phyloP scores from a whole-genome alignment of 2,797 vertebrate species.

The Paratrypauchen microcephalus region DNA sequence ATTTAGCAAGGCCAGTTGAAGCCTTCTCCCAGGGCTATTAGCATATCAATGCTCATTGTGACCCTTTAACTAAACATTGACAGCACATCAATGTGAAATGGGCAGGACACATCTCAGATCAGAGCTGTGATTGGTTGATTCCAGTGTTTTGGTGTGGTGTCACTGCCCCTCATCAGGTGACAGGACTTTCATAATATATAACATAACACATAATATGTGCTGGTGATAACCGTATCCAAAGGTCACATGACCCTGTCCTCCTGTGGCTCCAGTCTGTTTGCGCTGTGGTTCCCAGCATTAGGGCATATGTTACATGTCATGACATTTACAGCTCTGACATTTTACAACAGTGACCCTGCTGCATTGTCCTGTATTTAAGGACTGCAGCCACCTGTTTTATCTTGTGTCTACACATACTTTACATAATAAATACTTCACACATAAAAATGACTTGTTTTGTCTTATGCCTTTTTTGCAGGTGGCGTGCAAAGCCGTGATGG shows the following conservation, averaged over 20 bases:
- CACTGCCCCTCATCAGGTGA: constrained; percentile 20
- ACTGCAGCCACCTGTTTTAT: not conserved
- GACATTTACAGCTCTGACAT: constrained; percentile 19
- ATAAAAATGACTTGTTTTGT: not conserved
- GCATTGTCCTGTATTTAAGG: constrained; percentile 12
- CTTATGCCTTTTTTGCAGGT: constrained; percentile 72
- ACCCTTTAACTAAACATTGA: constrained; percentile 22
- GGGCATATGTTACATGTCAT: constrained; percentile 15
- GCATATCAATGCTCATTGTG: constrained; percentile 63
- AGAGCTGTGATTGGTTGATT: constrained; percentile 52
- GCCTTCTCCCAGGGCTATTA: constrained; percentile 63
- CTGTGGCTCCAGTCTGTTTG: constrained; percentile 18
- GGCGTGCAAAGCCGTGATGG: constrained; percentile 94
- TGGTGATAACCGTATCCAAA: not conserved
- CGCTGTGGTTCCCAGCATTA: constrained; percentile 22
- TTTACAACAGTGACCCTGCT: constrained; percentile 11
- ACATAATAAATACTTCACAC: not conserved
- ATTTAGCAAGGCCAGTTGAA: constrained; percentile 56
- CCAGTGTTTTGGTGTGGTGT: constrained; percentile 36
- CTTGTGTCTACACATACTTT: not conserved
- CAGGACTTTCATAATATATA: not conserved
- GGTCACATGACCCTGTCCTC: not conserved
- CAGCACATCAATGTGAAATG: constrained; percentile 31
- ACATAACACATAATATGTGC: too few species aligned
- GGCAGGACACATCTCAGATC: constrained; percentile 40